A percentile compares a stretch with the other conserved stretches of the same genome.
These are phyloP conservation scores for Dysmachus trigonus DNA, from an alignment of 2,888 invertebrate genomes.

Conservation along the genomic window DNA sequence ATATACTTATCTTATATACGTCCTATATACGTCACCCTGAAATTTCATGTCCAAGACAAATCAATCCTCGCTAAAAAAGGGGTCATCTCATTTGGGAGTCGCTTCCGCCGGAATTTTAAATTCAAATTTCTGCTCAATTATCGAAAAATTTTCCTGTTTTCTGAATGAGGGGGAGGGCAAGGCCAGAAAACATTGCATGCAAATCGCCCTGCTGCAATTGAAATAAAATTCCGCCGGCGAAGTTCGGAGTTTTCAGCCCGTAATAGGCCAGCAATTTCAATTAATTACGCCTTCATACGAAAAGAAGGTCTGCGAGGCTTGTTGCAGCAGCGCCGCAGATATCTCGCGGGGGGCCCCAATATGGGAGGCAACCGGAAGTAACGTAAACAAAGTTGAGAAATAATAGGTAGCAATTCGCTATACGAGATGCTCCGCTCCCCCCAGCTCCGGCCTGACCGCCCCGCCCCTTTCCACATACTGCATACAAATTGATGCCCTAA, in stretches of 20 bases:
- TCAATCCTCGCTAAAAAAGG: background rate
- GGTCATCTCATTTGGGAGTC: slow-evolving; percentile 17
- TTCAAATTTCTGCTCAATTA: slow-evolving; percentile 6
- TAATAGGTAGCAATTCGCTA: background rate
- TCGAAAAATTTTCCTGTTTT: background rate
- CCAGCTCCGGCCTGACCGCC: background rate
- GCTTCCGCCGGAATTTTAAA: slow-evolving; percentile 18
- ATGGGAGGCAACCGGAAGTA: slow-evolving; percentile 27
- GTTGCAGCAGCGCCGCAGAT: background rate
- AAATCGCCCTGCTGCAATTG: slow-evolving; percentile 5
- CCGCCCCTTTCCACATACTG: background rate
- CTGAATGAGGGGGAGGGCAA: background rate
- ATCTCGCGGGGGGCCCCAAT: background rate
- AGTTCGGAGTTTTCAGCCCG: background rate
- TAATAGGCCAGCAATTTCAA: slow-evolving; percentile 25
- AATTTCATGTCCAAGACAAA: background rate
- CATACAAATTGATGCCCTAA: slow-evolving; percentile 28
- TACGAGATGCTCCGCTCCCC: background rate
- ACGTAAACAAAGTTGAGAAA: slow-evolving; percentile 10
- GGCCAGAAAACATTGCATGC: slow-evolving; percentile 3
- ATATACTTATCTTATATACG: background rate
- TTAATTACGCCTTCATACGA: slow-evolving; percentile 23
- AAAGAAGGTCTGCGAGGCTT: background rate
- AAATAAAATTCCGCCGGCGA: slow-evolving; percentile 21
- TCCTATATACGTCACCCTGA: background rate